Evolutionary conservation across 2,797 vertebrate genomes (phyloP).

Genomic region (Coregonus sp.): DNA sequence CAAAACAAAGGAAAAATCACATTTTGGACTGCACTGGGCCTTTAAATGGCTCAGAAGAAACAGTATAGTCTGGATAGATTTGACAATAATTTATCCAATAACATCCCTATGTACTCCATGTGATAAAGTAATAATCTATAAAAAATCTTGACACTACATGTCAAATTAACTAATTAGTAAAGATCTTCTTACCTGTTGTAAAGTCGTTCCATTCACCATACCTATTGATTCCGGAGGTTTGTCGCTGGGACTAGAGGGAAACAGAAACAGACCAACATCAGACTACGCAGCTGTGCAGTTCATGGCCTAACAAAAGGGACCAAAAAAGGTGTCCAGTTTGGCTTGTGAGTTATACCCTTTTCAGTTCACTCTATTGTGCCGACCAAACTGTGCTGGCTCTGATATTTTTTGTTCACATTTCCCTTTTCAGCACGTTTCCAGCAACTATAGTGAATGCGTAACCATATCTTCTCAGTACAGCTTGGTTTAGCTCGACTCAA

Average conservation of each 20-base stretch:
- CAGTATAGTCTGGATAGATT: too few species aligned
- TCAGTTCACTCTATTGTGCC: not conserved
- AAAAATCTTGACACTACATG: not conserved
- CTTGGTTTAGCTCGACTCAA: too few species aligned
- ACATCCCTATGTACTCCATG: too few species aligned
- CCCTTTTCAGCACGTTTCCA: not conserved
- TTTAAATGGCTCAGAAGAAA: too few species aligned
- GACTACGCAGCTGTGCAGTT: not conserved
- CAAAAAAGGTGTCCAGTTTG: not conserved
- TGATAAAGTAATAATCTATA: too few species aligned
- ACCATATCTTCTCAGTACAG: too few species aligned
- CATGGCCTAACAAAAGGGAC: not conserved
- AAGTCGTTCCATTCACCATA: conserved; percentile 94
- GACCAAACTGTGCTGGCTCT: too few species aligned
- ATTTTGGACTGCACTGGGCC: too few species aligned
- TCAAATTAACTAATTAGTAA: not conserved
- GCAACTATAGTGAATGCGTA: not conserved
- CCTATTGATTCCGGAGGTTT: conserved; percentile 92
- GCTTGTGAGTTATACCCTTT: not conserved
- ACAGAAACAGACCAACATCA: conserved; percentile 5
- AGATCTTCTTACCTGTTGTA: conserved; percentile 85
- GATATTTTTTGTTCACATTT: not conserved
- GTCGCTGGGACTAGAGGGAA: conserved; percentile 85
- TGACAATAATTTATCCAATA: too few species aligned
- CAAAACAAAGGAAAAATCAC: too few species aligned